Conservation (phyloP, 2,113 vertebrate species). For the Lota lota region DNA sequence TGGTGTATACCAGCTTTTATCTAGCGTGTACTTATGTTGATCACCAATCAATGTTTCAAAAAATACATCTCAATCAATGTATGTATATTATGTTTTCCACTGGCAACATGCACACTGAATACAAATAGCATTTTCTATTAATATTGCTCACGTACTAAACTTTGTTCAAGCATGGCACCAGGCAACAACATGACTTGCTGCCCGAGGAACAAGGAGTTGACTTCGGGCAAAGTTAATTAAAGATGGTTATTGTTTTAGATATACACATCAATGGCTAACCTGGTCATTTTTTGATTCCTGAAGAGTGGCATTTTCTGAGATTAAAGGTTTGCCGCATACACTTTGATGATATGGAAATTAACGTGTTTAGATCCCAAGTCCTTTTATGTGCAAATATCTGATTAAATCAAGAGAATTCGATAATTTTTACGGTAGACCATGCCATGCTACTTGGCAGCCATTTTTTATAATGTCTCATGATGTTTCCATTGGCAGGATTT, state of each 20-base stretch:
- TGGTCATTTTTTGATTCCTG: conserved; percentile 16
- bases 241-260: neutral
- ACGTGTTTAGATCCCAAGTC: conserved; percentile 54
- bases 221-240: neutral
- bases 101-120: too few species aligned
- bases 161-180: too few species aligned
- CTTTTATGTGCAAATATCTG: conserved; percentile 67
- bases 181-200: too few species aligned
- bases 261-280: conserved; percentile 9
- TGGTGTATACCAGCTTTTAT: too few species aligned
- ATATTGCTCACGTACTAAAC: too few species aligned
- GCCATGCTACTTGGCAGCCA: conserved; percentile 45
- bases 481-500: conserved; percentile 64
- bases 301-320: conserved; percentile 42
- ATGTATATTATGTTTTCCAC: too few species aligned
- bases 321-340: conserved; percentile 51
- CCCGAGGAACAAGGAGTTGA: neutral
- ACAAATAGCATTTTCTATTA: too few species aligned
- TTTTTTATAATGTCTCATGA: conserved; percentile 44
- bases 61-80: too few species aligned
- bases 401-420: conserved; percentile 46
- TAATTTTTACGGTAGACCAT: conserved; percentile 49
- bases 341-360: conserved; percentile 61
- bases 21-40: too few species aligned
- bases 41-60: too few species aligned